phyloP scores from a whole-genome alignment of 2,797 vertebrate genomes.

The Acestrorhynchus altus region DNA sequence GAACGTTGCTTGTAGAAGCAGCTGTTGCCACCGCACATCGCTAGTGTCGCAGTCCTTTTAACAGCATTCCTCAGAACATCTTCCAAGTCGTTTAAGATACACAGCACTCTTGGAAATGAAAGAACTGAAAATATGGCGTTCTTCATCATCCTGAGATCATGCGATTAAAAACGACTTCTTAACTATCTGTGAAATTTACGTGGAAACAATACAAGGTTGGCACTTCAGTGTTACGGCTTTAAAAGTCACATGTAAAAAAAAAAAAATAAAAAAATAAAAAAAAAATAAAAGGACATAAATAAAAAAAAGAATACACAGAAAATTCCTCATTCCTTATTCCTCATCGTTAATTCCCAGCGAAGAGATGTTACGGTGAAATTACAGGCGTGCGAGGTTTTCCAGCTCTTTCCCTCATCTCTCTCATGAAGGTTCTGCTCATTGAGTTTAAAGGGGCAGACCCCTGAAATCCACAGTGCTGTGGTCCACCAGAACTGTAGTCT shows the following conservation, averaged over 20 bases:
- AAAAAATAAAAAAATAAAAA: background rate
- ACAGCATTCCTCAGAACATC: background rate
- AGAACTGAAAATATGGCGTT: slow-evolving; percentile 30
- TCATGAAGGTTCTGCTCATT: too few relatives aligned
- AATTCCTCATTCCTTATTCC: background rate
- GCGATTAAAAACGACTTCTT: slow-evolving; percentile 30
- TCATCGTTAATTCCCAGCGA: background rate
- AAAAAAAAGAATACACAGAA: background rate
- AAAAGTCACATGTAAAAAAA: slow-evolving; percentile 24
- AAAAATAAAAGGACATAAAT: background rate
- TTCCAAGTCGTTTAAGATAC: background rate
- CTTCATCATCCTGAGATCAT: slow-evolving; percentile 53
- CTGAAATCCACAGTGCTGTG: too few relatives aligned
- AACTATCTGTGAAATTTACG: slow-evolving; percentile 27
- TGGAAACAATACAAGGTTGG: slow-evolving; percentile 25
- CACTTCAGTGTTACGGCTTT: slow-evolving; percentile 40
- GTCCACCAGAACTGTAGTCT: too few relatives aligned
- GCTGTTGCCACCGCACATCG: slow-evolving; percentile 12
- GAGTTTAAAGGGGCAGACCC: too few relatives aligned
- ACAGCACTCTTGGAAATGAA: slow-evolving; percentile 19
- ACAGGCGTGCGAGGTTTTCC: background rate
- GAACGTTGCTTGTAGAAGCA: slow-evolving; percentile 13
- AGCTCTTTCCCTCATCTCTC: too few relatives aligned
- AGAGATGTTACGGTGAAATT: background rate
- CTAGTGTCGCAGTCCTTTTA: slow-evolving; percentile 32